These are phyloP conservation scores for Drosophila hamatofila DNA, from an alignment of 2,888 invertebrate species.

Conservation along the genomic window DNA sequence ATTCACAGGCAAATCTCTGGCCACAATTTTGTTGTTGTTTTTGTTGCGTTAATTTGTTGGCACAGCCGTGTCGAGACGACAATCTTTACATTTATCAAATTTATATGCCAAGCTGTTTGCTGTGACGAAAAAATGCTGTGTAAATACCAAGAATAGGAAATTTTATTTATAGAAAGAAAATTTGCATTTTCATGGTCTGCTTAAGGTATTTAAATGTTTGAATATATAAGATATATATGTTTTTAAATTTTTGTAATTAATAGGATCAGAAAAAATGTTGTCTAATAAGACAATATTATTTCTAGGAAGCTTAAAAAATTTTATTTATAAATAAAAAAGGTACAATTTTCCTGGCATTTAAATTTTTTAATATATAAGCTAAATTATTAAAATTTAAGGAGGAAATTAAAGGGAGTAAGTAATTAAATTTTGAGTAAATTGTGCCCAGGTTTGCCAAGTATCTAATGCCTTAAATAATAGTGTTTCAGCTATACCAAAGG, in stretches of 20 bases:
- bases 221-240: background rate
- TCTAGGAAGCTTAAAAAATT: too few relatives aligned
- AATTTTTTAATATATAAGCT: too few relatives aligned
- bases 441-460: too few relatives aligned
- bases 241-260: background rate
- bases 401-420: too few relatives aligned
- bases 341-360: too few relatives aligned
- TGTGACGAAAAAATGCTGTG: background rate
- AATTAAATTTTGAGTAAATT: too few relatives aligned
- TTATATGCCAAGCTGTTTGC: background rate
- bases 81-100: constrained; percentile 22
- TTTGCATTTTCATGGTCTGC: background rate
- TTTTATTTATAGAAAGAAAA: background rate
- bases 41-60: constrained; percentile 35
- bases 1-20: constrained; percentile 45
- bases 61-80: background rate
- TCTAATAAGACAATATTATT: too few relatives aligned
- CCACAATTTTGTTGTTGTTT: background rate
- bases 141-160: background rate
- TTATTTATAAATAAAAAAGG: too few relatives aligned
- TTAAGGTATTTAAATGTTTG: background rate
- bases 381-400: too few relatives aligned
- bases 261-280: too few relatives aligned
- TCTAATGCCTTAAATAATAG: too few relatives aligned
- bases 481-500: too few relatives aligned